phyloP scores from a whole-genome alignment of 2,113 vertebrate species.

The Rallus limicola region DNA sequence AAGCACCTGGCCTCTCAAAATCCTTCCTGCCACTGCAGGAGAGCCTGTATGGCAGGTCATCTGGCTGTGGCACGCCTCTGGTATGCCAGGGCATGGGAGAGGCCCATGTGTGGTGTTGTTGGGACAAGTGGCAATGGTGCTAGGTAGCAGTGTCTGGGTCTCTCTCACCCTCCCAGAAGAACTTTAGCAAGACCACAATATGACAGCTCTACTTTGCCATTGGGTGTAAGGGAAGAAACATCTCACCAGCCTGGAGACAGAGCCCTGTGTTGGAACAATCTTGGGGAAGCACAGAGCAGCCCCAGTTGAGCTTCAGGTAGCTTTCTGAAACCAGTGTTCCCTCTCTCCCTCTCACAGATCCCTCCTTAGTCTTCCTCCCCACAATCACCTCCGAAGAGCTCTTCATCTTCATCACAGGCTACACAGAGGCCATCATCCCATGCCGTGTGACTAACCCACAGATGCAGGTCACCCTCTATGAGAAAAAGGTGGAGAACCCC shows the following conservation, averaged over 20 bases:
- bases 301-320: not conserved
- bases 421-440: constrained; percentile 82
- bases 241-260: not conserved
- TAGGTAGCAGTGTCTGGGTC: not conserved
- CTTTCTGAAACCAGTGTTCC: not conserved
- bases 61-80: not conserved
- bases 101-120: not conserved
- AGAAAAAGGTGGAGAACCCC: constrained; percentile 77
- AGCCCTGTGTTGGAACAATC: not conserved
- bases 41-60: not conserved
- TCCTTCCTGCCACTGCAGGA: not conserved
- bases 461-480: constrained; percentile 85
- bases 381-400: constrained; percentile 56
- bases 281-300: not conserved
- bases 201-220: not conserved
- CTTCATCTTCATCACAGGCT: constrained; percentile 85
- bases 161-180: not conserved
- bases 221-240: not conserved
- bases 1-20: not conserved
- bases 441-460: constrained; percentile 90
- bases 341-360: constrained; percentile 74
- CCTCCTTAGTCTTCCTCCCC: constrained; percentile 84
- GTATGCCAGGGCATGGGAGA: not conserved
- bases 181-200: not conserved
- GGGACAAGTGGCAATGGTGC: not conserved